Base-by-base conservation (phyloP, 2,888 invertebrate species). In the Phalera bucephala region DNA sequence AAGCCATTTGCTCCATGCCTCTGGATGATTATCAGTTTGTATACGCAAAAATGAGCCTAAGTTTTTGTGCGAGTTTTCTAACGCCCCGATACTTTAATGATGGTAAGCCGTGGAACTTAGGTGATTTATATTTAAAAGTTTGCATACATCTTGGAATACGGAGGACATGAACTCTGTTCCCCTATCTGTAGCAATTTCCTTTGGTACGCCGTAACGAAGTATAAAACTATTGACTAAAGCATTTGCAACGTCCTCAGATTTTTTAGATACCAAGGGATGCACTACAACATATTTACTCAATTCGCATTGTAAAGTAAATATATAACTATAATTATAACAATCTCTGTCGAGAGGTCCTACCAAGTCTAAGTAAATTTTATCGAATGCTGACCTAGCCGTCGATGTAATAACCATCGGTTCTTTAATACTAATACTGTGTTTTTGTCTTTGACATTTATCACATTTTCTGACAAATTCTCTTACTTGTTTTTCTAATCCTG, bases 1-100 rank as follows among this genome's bases (percentile, higher is more conserved):
- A 31, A 50, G 5, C 47, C 50, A 49, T 7, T 30, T 8, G 3
- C 36, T 45, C 46, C 52, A 49, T 4, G 29, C 23, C 0, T 40
- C 26, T 12, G 33, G 26, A 20, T 35, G 2, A 3, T 31, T 31
- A 3, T 27, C 23, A 17, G 32, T 36, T 1, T 49, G 36, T 0
- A 49, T 46, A 10, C 49, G 19, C 8, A 52, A 26, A 33, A 28
- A 52, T 19, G 38, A 29, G 6, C 30, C 29, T 9, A 52, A 10
- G 11, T 11, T 4, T 37, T 45, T 49, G 8, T 45, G 39, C 0
- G 34, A 7, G 14, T 47, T 47, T 32, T 51, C 45, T 5, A 52
- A 15, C 5, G 48, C 23, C 3, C 44, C 48, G 0, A 48, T 31
- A 0, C 26, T 20, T 5, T 39, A 17, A 11, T 36, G 35, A 10